Conservation (phyloP, 2,888 invertebrate genomes). For the Phorcus lineatus region DNA sequence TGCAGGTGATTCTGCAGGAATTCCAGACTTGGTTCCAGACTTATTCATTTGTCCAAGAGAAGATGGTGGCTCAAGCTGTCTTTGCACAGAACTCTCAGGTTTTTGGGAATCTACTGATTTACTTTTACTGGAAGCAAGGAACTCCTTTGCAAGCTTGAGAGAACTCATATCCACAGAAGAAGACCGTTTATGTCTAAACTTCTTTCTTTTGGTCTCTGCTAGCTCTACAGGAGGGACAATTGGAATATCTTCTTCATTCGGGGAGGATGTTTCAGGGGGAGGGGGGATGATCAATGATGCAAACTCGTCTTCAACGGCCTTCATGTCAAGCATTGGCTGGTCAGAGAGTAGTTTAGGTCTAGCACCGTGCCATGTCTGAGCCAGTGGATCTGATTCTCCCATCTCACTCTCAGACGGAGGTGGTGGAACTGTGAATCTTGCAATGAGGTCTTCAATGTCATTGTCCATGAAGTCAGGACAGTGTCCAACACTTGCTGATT, state of each 20-base stretch:
- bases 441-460: constrained; percentile 88
- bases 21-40: not conserved
- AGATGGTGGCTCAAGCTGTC: constrained; percentile 15
- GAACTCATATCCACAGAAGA: constrained; percentile 51
- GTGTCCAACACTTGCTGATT: constrained; percentile 62
- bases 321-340: constrained; percentile 27
- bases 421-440: constrained; percentile 88
- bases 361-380: constrained; percentile 9
- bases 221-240: constrained; percentile 60
- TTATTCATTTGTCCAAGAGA: not conserved
- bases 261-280: constrained; percentile 52
- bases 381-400: not conserved
- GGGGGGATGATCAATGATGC: constrained; percentile 67
- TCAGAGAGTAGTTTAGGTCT: not conserved
- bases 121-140: constrained; percentile 7
- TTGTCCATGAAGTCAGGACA: constrained; percentile 63
- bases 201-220: constrained; percentile 45
- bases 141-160: constrained; percentile 35
- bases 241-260: constrained; percentile 50
- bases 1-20: constrained; percentile 58
- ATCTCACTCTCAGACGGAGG: constrained; percentile 77
- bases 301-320: constrained; percentile 57
- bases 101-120: constrained; percentile 6
- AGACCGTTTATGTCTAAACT: constrained; percentile 48
- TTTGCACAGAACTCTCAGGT: constrained; percentile 22